Percentiles rank a stretch among this genome's conserved stretches.
Conservation (phyloP, 1,140 invertebrate species). For the Pogonus chalceus region DNA sequence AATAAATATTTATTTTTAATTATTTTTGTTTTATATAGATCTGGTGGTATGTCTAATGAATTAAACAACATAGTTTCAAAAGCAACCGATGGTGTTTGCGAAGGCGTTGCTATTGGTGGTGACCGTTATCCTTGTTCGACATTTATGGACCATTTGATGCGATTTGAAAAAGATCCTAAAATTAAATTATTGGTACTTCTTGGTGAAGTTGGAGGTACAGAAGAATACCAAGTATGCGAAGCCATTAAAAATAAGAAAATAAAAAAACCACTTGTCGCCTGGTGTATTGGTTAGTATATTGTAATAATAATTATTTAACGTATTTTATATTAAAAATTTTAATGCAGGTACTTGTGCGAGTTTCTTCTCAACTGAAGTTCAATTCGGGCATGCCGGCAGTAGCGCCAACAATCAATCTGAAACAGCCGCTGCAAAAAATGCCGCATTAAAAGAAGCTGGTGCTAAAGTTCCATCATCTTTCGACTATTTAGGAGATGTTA, state of each 20-base stretch:
- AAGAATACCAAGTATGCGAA: conserved; percentile 94
- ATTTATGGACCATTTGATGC: conserved; percentile 95
- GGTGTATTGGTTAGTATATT: conserved; percentile 85
- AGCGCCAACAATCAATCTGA: conserved; percentile 93
- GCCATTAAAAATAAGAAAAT: conserved; percentile 74
- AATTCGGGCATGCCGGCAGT: conserved; percentile 98
- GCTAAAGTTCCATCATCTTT: conserved; percentile 89
- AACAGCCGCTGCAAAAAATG: conserved; percentile 90
- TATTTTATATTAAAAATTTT: too few relatives aligned
- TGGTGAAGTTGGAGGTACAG: conserved; percentile 97
- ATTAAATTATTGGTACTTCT: conserved; percentile 93
- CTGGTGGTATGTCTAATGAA: conserved; percentile 99
- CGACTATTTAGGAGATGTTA: conserved; percentile 73
- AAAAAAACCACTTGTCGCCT: conserved; percentile 92
- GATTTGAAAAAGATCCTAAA: conserved; percentile 65
- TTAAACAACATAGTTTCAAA: conserved; percentile 98
- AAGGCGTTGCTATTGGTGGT: conserved; percentile 98
- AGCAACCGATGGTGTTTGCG: conserved; percentile 93
- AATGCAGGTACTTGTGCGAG: conserved; percentile 35
- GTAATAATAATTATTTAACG: too few relatives aligned
- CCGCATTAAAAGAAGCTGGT: conserved; percentile 68
- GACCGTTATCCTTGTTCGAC: conserved; percentile 97
- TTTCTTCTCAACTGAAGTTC: conserved; percentile 96
- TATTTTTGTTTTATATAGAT: too few relatives aligned
- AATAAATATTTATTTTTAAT: too few relatives aligned